Evolutionary conservation across 2,113 vertebrate genomes (phyloP), one percentile per base, ranked within the genome.

Genomic region (Mesembrinibis cayennensis): DNA sequence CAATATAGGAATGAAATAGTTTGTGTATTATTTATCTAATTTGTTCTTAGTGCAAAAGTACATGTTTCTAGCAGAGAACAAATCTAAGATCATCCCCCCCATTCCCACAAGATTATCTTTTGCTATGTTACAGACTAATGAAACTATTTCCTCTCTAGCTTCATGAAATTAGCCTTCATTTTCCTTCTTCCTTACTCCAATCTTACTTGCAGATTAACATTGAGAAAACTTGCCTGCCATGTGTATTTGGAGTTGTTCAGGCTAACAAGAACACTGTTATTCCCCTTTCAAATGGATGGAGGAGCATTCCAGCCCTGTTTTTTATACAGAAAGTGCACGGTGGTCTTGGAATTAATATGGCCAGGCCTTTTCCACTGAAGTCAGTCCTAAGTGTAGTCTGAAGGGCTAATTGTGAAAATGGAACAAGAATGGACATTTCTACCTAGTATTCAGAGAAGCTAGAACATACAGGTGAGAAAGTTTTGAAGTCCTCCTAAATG

Each of bases 241-340:
- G 22, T 74, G 21, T 21, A 17, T 56, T 77, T 69, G 30, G 7
- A 17, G 9, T 72, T n/a, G 6, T 49, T 63, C 22, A 66, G 9
- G 5, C 7, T 77, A 63, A 85, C 2, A 69, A 56, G 26, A 71
- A 53, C 16, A 42, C 17, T 52, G 7, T 5, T 44, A 44, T 77
- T 95, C 34, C 12, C 34, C 30, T 83, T 86, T 22, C 30, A 82
- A 47, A 59, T 18, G 16, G 34, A 69, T 22, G 8, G 10, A 44
- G 25, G 21, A 73, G 11, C 0, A 6, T 13, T 81, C 30, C 13
- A 89, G 6, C 0, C 4, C 8, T 47, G 5, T 0, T 52, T 88
- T 83, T 62, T 20, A 32, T 14, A 69, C 8, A 76, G 47, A 84
- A 77, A 17, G 7, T 21, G 7, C 12, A 47, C 7, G 16, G 12